phyloP scores from a whole-genome alignment of 2,113 vertebrate genomes.

The Pseudorhombus dupliciocellatus region DNA sequence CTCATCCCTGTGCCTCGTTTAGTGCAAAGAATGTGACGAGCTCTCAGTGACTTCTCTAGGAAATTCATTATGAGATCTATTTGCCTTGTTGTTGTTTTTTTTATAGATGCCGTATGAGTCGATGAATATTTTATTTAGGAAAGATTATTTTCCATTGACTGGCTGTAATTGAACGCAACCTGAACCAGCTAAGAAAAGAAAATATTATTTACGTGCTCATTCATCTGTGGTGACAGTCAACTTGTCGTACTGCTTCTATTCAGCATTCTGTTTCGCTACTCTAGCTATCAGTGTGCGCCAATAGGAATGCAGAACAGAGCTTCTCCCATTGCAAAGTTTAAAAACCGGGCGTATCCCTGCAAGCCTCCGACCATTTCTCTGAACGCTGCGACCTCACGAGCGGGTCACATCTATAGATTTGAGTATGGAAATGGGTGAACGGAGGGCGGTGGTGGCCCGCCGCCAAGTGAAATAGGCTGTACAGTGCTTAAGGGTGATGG shows the following conservation, averaged over 20 bases:
- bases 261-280: neutral
- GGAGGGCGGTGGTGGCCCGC: constrained; percentile 54
- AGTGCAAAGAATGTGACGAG: neutral
- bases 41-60: neutral
- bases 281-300: neutral
- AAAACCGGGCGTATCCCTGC: constrained; percentile 9
- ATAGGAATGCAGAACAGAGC: constrained; percentile 17
- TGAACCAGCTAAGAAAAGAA: no score
- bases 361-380: constrained; percentile 37
- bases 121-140: no score
- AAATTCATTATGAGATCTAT: no score
- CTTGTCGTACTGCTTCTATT: no score
- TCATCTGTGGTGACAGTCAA: neutral
- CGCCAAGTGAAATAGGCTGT: constrained; percentile 69
- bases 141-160: no score
- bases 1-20: neutral
- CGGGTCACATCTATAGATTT: constrained; percentile 58
- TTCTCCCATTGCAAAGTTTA: neutral
- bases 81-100: no score
- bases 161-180: no score
- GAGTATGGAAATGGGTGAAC: constrained; percentile 59
- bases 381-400: constrained; percentile 30
- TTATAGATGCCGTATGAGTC: no score
- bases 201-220: neutral
- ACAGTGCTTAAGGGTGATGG: constrained; percentile 70